phyloP scores from a whole-genome alignment of 35 echinoderm and acorn worm genomes.

The Acanthaster planci region DNA sequence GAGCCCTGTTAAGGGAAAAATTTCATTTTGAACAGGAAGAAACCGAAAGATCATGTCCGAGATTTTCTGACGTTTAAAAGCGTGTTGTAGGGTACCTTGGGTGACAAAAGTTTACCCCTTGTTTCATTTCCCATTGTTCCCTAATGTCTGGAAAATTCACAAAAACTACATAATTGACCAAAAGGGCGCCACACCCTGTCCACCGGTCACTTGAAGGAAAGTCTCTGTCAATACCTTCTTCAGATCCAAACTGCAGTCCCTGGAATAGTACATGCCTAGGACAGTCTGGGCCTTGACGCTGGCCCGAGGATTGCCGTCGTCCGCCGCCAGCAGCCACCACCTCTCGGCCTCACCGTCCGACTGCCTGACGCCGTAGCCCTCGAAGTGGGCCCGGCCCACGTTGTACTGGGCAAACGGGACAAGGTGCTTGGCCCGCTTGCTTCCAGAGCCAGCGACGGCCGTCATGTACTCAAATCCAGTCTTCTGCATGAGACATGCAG shows the following conservation, averaged over 20 bases:
- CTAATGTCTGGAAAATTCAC: too few species aligned
- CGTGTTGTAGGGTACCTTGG: too few species aligned
- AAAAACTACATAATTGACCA: too few species aligned
- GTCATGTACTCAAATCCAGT: slow-evolving; percentile 82
- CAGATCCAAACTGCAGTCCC: slow-evolving; percentile 69
- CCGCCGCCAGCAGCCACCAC: slow-evolving; percentile 97
- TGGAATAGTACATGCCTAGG: slow-evolving; percentile 94
- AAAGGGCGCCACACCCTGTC: too few species aligned
- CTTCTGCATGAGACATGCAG: too few species aligned
- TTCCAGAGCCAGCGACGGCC: slow-evolving; percentile 53
- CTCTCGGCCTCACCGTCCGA: slow-evolving; percentile 85
- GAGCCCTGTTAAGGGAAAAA: too few species aligned
- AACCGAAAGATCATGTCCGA: too few species aligned
- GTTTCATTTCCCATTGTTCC: too few species aligned
- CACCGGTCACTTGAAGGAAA: too few species aligned
- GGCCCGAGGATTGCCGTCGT: slow-evolving; percentile 90
- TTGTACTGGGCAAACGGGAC: slow-evolving; percentile 84
- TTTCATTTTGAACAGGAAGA: too few species aligned
- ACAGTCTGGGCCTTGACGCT: slow-evolving; percentile 96
- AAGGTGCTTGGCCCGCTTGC: slow-evolving; percentile 67
- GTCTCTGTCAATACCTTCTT: slow-evolving; percentile 77
- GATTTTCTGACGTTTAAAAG: too few species aligned
- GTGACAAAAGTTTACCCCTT: too few species aligned
- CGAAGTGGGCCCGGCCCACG: slow-evolving; percentile 87
- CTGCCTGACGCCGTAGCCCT: slow-evolving; percentile 91